phyloP scores from a whole-genome alignment of 2,797 vertebrate genomes.

The Typhlichthys subterraneus region DNA sequence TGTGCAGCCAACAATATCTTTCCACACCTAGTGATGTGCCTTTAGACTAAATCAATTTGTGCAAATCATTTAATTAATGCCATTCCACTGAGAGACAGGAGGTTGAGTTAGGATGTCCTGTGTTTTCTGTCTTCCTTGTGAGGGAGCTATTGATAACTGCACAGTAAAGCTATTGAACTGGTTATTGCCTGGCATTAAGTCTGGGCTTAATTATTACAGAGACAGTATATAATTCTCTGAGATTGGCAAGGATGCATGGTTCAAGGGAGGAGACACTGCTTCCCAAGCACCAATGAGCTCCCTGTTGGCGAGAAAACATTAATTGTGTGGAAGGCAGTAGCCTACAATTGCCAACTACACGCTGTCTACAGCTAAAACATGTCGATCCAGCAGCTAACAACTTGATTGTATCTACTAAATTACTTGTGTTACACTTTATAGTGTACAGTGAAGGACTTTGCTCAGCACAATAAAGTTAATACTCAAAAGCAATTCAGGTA shows the following conservation, averaged over 20 bases:
- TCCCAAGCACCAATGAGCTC: no score
- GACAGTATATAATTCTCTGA: background rate
- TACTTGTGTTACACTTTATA: conserved; percentile 13
- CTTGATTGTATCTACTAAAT: conserved; percentile 17
- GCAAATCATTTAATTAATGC: conserved; percentile 2
- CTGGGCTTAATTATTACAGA: conserved; percentile 9
- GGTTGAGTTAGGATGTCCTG: background rate
- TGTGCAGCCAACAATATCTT: no score
- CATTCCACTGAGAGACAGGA: conserved; percentile 20
- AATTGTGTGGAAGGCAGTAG: no score
- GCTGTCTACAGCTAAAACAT: conserved; percentile 25
- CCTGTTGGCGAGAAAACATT: no score
- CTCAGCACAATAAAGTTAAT: conserved; percentile 33
- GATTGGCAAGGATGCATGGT: background rate
- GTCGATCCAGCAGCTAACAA: conserved; percentile 11
- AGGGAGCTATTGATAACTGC: no score
- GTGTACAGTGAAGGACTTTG: conserved; percentile 28
- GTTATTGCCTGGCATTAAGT: conserved; percentile 39
- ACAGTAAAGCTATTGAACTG: no score
- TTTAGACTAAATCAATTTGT: conserved; percentile 11
- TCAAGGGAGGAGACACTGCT: background rate
- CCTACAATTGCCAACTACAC: background rate
- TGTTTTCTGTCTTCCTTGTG: conserved; percentile 19
- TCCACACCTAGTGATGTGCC: conserved; percentile 49
- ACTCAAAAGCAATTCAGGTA: conserved; percentile 29